Evolutionary conservation across 2,888 invertebrate species (phyloP).

Genomic region (Melolontha melolontha): DNA sequence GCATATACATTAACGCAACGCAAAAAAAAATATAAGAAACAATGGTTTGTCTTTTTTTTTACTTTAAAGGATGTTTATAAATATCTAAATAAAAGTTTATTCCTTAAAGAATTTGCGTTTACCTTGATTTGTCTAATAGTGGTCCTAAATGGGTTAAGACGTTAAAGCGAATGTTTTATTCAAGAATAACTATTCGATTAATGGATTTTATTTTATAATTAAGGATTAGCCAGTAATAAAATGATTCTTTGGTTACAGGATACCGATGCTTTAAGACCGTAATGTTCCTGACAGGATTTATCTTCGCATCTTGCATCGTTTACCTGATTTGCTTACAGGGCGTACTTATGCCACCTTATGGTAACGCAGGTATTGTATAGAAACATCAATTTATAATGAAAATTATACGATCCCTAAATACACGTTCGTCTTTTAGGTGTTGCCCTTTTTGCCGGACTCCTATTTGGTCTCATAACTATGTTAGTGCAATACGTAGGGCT

Average conservation of each 20-base stretch:
- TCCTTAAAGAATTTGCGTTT: too few species aligned
- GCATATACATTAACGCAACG: too few species aligned
- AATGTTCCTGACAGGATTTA: conserved; percentile 89
- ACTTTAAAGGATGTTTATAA: too few species aligned
- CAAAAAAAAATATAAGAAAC: too few species aligned
- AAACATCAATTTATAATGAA: neutral
- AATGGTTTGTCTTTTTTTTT: too few species aligned
- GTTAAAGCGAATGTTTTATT: too few species aligned
- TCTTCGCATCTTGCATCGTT: conserved; percentile 85
- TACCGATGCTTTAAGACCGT: conserved; percentile 90
- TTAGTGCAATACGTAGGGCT: conserved; percentile 85
- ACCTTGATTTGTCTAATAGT: too few species aligned
- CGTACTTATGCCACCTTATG: conserved; percentile 81
- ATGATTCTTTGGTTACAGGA: conserved; percentile 72
- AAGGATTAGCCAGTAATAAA: too few species aligned
- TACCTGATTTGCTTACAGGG: conserved; percentile 86
- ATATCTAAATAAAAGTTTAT: too few species aligned
- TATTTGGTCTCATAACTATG: conserved; percentile 85
- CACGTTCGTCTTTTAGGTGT: conserved; percentile 68
- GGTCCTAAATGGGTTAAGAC: too few species aligned
- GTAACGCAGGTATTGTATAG: conserved; percentile 73
- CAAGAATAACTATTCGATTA: too few species aligned
- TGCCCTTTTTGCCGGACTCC: conserved; percentile 78
- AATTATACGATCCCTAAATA: neutral
- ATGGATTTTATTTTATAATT: too few species aligned